A percentile compares a stretch with the other conserved stretches of the same genome.
Conservation (phyloP, 2,113 vertebrate genomes). For the Alligator sinensis region DNA sequence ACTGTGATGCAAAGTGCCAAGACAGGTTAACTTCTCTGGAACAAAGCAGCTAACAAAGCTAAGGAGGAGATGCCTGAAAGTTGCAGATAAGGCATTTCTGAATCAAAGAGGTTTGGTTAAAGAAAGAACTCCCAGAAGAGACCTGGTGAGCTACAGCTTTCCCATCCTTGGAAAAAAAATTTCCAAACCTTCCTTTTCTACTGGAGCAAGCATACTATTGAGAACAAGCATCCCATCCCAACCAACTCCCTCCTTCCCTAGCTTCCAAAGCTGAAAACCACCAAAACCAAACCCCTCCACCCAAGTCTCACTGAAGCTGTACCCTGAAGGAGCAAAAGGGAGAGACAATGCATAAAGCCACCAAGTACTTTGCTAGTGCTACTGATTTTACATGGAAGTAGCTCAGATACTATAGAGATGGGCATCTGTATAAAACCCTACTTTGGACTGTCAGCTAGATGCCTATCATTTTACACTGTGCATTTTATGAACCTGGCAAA, state of each 20-base stretch:
- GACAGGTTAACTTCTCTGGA: not conserved
- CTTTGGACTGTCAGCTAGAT: not conserved
- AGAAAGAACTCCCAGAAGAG: not conserved
- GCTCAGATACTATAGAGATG: fast-evolving
- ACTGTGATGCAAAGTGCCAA: not conserved
- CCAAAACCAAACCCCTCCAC: not conserved
- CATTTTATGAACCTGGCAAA: not conserved
- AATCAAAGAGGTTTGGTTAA: not conserved
- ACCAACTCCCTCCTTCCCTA: not conserved
- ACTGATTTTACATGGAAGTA: not conserved
- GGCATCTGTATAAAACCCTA: fast-evolving
- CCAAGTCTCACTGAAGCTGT: not conserved
- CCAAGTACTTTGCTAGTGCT: not conserved
- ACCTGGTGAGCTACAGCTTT: too few species aligned
- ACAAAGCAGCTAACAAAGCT: not conserved
- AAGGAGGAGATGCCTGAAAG: not conserved
- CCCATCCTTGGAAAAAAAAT: not conserved
- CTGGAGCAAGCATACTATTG: not conserved
- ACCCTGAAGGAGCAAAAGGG: not conserved
- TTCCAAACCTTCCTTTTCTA: not conserved
- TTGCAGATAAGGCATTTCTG: not conserved
- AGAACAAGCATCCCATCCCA: not conserved
- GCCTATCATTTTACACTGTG: not conserved
- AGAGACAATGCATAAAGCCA: fast-evolving
- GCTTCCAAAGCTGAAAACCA: not conserved